Percentiles rank a stretch among this genome's conserved stretches.
These are phyloP conservation scores for Seriola quinqueradiata DNA, from an alignment of 2,113 vertebrate genomes.

Conservation along the genomic window DNA sequence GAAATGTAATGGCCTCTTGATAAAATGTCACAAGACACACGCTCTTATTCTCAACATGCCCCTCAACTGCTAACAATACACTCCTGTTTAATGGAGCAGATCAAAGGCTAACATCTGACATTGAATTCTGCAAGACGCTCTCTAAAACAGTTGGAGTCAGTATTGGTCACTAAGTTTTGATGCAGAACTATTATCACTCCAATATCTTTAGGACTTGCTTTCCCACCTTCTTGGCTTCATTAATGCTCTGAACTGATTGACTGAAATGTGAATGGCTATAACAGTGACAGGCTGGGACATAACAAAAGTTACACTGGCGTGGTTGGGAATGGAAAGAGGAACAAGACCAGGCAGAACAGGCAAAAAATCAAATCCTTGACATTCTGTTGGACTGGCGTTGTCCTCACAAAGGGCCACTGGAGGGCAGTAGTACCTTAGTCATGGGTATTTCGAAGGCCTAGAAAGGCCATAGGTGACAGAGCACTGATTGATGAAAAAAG, in stretches of 20 bases:
- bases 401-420: slow-evolving; percentile 22
- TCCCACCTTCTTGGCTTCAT: not conserved
- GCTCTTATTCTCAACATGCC: slow-evolving; percentile 27
- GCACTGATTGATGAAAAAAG: not conserved
- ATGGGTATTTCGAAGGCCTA: not conserved
- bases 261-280: not conserved
- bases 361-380: not conserved
- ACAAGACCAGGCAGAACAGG: not conserved
- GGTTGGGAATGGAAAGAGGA: not conserved
- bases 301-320: not conserved
- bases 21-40: slow-evolving; percentile 41
- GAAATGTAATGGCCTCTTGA: slow-evolving; percentile 17
- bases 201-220: not conserved
- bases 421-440: slow-evolving; percentile 30
- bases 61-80: slow-evolving; percentile 28
- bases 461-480: not conserved
- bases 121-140: not conserved
- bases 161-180: not conserved
- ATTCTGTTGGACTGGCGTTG: not conserved
- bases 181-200: not conserved
- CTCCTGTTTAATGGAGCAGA: slow-evolving; percentile 35
- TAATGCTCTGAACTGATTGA: not conserved
- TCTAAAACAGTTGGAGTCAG: slow-evolving; percentile 1
- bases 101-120: slow-evolving; percentile 28
- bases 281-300: not conserved